These are phyloP conservation scores for Bacillus rossius DNA, from an alignment of 1,140 invertebrate species.

Conservation along the genomic window DNA sequence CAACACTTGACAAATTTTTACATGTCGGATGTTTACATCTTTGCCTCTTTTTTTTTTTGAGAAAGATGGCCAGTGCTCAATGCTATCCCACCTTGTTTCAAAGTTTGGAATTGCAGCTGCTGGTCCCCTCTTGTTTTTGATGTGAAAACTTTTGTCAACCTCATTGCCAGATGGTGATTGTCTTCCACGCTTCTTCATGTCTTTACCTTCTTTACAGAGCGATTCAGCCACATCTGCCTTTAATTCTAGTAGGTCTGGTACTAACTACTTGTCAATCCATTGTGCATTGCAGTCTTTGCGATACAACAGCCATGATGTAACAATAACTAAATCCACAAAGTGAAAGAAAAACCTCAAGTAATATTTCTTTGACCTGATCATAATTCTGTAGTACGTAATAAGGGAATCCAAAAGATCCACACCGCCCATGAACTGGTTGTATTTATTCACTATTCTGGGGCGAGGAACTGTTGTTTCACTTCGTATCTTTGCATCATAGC, in stretches of 20 bases:
- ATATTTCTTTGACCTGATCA: conserved; percentile 22
- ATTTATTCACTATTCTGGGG: conserved; percentile 10
- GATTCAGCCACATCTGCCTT: conserved; percentile 1
- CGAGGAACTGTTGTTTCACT: no score
- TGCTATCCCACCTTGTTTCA: not conserved
- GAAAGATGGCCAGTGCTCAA: conserved; percentile 2
- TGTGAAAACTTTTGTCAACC: not conserved
- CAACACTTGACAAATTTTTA: not conserved
- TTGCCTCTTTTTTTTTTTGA: not conserved
- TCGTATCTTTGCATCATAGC: no score
- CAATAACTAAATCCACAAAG: conserved; percentile 15
- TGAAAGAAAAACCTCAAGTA: conserved; percentile 15
- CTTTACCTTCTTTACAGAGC: not conserved
- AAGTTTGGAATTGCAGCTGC: not conserved
- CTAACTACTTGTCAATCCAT: not conserved
- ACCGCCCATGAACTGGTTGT: conserved; percentile 21
- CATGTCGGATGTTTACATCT: not conserved
- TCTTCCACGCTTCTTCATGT: not conserved
- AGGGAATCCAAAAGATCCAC: conserved; percentile 21
- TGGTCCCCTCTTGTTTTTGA: not conserved
- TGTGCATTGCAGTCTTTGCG: not conserved
- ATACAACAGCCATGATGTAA: conserved; percentile 19
- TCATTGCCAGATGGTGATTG: not conserved
- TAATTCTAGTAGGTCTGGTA: not conserved
- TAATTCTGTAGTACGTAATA: conserved; percentile 19